Conservation (phyloP, 2,113 vertebrate genomes). For the Callipepla squamata region DNA sequence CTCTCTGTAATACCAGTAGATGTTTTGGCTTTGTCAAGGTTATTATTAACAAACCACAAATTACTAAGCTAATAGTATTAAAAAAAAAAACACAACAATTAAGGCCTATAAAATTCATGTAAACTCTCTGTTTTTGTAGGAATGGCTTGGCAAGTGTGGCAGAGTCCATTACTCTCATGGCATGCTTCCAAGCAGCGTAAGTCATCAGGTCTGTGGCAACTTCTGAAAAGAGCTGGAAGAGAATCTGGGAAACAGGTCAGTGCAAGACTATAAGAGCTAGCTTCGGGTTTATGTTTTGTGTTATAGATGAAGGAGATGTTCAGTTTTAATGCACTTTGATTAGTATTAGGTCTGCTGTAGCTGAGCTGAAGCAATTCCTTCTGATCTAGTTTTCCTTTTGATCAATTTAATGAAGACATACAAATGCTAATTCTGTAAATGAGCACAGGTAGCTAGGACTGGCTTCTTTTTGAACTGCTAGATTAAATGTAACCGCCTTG, state of each 20-base stretch:
- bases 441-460: neutral
- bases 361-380: neutral
- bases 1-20: neutral
- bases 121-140: neutral
- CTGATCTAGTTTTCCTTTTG: neutral
- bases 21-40: constrained; percentile 6
- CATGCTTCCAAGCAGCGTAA: neutral
- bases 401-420: neutral
- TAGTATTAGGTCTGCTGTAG: neutral
- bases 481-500: neutral
- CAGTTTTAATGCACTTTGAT: neutral
- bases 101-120: constrained; percentile 32
- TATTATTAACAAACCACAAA: constrained; percentile 61
- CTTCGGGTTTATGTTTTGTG: neutral
- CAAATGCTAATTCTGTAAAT: neutral
- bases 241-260: neutral
- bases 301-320: neutral
- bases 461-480: neutral
- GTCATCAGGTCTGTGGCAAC: neutral
- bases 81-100: neutral
- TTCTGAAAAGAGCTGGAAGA: neutral
- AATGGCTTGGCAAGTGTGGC: neutral
- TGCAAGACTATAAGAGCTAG: neutral
- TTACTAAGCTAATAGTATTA: constrained; percentile 16
- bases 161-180: neutral